A percentile compares a stretch with the other conserved stretches of the same genome.
phyloP scores from a whole-genome alignment of 2,113 vertebrate species.

The Xerus inauris region DNA sequence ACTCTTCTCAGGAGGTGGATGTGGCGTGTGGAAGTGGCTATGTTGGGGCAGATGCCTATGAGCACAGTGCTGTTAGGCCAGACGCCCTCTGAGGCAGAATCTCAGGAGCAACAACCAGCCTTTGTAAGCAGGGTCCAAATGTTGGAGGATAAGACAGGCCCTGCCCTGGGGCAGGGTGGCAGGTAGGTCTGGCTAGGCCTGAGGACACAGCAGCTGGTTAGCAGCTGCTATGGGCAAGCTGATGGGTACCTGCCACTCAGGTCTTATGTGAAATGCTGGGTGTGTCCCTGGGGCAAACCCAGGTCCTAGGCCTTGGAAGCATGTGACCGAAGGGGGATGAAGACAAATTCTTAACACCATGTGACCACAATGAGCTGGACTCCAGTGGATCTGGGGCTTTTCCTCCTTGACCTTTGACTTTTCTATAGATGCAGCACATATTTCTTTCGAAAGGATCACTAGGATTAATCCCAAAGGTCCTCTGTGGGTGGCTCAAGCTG shows the following conservation, averaged over 20 bases:
- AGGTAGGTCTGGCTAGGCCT: neutral
- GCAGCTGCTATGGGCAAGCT: neutral
- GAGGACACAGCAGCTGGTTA: neutral
- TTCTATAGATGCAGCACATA: neutral
- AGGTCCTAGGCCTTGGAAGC: conserved; percentile 70
- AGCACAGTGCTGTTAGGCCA: conserved; percentile 62
- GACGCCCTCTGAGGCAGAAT: neutral
- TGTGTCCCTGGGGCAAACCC: conserved; percentile 41
- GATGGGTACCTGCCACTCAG: conserved; percentile 74
- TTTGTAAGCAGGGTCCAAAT: conserved; percentile 54
- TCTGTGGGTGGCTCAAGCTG: neutral
- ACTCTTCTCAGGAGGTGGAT: neutral
- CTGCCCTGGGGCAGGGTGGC: neutral
- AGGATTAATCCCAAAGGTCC: neutral
- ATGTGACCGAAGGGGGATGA: conserved; percentile 68
- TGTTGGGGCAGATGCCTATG: conserved; percentile 79
- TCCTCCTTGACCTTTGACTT: neutral
- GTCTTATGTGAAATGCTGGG: conserved; percentile 73
- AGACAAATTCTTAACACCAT: neutral
- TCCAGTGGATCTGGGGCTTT: neutral
- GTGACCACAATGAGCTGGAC: neutral
- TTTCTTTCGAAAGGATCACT: neutral
- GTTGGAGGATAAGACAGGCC: conserved; percentile 33
- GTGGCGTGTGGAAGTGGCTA: neutral
- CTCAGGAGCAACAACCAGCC: neutral